Percentiles rank a stretch among this genome's conserved stretches.
These are phyloP conservation scores for Malachius bipustulatus DNA, from an alignment of 2,888 invertebrate species.

Conservation along the genomic window DNA sequence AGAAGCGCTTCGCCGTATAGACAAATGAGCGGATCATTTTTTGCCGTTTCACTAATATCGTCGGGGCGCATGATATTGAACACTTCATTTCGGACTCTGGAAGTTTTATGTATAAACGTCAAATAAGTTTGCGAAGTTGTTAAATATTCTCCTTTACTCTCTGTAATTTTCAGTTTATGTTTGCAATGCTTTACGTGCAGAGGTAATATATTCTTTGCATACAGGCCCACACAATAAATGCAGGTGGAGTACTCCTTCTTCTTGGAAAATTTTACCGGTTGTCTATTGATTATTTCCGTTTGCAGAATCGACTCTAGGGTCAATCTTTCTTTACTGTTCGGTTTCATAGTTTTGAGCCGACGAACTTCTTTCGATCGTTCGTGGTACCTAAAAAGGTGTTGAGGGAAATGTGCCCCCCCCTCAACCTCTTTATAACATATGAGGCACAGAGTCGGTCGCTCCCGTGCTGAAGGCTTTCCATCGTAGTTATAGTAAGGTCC, in stretches of 20 bases:
- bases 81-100: conserved; percentile 17
- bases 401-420: too few species aligned
- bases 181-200: conserved; percentile 16
- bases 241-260: conserved; percentile 15
- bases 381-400: too few species aligned
- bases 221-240: conserved; percentile 17
- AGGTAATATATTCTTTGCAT: conserved; percentile 12
- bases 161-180: conserved; percentile 10
- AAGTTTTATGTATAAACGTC: conserved; percentile 10
- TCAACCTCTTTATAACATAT: too few species aligned
- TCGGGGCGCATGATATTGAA: conserved; percentile 21
- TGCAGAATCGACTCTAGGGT: too few species aligned
- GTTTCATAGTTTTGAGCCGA: too few species aligned
- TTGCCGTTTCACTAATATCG: conserved; percentile 16
- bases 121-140: conserved; percentile 16
- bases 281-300: too few species aligned
- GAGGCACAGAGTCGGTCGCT: too few species aligned
- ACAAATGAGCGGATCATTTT: conserved; percentile 20
- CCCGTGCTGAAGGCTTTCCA: too few species aligned
- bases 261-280: too few species aligned
- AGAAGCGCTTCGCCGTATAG: conserved; percentile 17
- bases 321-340: too few species aligned
- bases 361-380: too few species aligned
- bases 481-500: too few species aligned
- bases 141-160: conserved; percentile 13